These are phyloP conservation scores for Sesia apiformis DNA, from an alignment of 2,888 invertebrate species.

Conservation along the genomic window DNA sequence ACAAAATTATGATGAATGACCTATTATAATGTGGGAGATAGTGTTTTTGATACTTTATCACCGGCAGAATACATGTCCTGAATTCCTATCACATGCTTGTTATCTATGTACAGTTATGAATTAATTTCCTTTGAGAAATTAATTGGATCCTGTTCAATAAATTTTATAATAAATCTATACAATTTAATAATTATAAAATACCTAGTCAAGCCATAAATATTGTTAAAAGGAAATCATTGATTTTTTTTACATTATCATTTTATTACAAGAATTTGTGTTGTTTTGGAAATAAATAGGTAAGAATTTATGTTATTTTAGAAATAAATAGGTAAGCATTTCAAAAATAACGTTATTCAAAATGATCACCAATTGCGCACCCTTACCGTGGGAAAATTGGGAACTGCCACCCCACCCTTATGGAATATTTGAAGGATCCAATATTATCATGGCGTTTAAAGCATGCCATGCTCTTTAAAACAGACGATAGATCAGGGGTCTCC, in stretches of 20 bases:
- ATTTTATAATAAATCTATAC: background rate
- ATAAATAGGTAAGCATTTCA: background rate
- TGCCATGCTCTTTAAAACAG: too few species aligned
- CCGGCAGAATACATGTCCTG: conserved; percentile 14
- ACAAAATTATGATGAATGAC: too few species aligned
- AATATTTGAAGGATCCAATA: too few species aligned
- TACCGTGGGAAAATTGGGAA: too few species aligned
- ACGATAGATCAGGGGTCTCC: too few species aligned
- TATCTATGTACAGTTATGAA: conserved; percentile 7
- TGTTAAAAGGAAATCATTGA: too few species aligned
- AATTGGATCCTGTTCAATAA: background rate
- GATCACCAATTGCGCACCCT: background rate
- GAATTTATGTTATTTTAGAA: background rate
- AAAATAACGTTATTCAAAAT: background rate
- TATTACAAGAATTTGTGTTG: background rate
- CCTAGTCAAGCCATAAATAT: too few species aligned
- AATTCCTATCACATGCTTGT: conserved; percentile 14
- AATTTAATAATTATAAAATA: too few species aligned
- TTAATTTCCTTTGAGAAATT: background rate
- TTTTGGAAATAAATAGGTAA: too few species aligned
- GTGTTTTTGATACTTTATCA: conserved; percentile 8
- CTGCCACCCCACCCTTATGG: too few species aligned
- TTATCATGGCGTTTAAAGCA: too few species aligned
- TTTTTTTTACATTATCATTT: background rate
- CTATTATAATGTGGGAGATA: background rate